These are phyloP conservation scores for Podocnemis expansa DNA, from an alignment of 2,113 vertebrate species.

Conservation along the genomic window DNA sequence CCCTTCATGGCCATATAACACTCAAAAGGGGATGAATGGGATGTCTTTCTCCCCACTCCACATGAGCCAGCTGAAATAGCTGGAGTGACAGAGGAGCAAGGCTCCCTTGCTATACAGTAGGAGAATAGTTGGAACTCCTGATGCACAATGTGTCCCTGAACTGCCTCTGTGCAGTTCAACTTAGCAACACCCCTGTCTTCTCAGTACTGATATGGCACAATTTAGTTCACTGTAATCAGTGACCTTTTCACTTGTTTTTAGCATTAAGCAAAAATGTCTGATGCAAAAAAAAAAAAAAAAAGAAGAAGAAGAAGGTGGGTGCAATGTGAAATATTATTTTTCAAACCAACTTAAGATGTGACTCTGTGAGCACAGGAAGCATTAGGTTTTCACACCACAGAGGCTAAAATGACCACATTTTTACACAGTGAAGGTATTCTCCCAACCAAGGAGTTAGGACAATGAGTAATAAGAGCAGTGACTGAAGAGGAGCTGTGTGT, in stretches of 20 bases:
- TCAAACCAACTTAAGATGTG: not conserved
- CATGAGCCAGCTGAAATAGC: not conserved
- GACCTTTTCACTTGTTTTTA: not conserved
- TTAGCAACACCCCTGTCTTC: not conserved
- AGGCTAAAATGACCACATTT: not conserved
- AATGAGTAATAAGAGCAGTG: not conserved
- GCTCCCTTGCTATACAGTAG: not conserved
- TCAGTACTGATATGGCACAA: not conserved
- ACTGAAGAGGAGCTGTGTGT: not conserved
- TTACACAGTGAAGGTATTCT: fast-evolving
- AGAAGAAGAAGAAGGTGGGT: not conserved
- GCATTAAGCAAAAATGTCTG: not conserved
- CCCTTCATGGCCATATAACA: not conserved
- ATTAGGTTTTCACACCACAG: not conserved
- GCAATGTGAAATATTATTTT: not conserved
- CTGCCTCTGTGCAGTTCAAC: not conserved
- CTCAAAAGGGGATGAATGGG: not conserved
- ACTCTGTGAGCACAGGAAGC: conserved; percentile 15
- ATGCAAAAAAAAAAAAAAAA: conserved; percentile 16
- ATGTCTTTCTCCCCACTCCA: not conserved
- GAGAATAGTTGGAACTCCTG: not conserved
- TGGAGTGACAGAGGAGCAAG: not conserved
- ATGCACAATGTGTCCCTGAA: not conserved
- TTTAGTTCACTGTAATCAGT: not conserved
- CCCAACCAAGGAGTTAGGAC: not conserved